Evolutionary conservation across 92 coral and sea anemone species (phyloP), one percentile per base, ranked within the genome.

Genomic region (Parazoanthus swiftii): DNA sequence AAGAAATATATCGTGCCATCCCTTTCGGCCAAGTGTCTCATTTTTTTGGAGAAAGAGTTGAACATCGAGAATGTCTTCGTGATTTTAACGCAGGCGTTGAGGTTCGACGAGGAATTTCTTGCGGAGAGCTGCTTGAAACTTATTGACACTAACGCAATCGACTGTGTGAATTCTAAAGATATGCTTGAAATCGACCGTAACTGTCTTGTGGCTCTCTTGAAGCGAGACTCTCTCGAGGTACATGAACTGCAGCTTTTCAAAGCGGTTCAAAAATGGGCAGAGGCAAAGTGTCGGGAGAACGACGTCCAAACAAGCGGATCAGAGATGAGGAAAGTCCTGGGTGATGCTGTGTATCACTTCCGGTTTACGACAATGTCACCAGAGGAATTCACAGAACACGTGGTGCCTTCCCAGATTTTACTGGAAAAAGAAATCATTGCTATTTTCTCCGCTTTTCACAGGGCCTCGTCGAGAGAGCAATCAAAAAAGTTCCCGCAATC

Each of bases 1-100:
- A 70, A 68, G 77, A 89, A 89, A 42, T 89, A 89, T 71, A 77
- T 89, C 43, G 85, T 89, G 43, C 89, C 91, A 39, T 84, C 88
- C 35, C 89, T 89, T 25, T 83, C 59, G 39, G 43, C 75, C 33
- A 85, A 50, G 74, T 89, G 91, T 71, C 23, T 85, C 0, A 56
- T 66, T 26, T 89, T 66, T 39, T 21, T 89, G 39, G 63, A 68
- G 44, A 65, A 67, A 43, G 59, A 36, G 7, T 14, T 89, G 81
- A 83, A 85, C 68, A 68, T 82, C 80, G 4, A 39, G 8, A 89
- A 85, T 36, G 91, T 89, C 18, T 85, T 89, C 8, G 44, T 77
- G 16, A 26, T 89, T 13, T 84, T 89, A 3, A 83, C 91, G 18
- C 70, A 50, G 51, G 91, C 86, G 0, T 81, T 77, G 42, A 35